These are phyloP conservation scores for Acrocephalus scirpaceus DNA, from an alignment of 2,797 vertebrate species.

Conservation along the genomic window DNA sequence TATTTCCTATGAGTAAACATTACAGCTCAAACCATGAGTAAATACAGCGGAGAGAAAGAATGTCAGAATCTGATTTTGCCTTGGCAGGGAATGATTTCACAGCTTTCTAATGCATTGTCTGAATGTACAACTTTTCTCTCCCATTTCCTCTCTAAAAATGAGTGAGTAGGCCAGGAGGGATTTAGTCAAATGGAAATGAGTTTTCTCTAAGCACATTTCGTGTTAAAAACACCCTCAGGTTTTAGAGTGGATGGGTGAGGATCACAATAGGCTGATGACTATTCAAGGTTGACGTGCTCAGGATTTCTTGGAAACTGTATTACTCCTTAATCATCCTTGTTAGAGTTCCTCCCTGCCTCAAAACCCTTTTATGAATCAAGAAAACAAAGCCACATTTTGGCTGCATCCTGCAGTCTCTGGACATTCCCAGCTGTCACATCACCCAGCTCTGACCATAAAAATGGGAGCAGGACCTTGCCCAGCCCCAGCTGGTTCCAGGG, in stretches of 20 bases:
- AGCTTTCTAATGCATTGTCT: constrained; percentile 23
- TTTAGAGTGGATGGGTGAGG: neutral
- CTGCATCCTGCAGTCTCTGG: neutral
- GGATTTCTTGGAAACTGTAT: neutral
- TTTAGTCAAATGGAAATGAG: neutral
- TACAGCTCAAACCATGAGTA: neutral
- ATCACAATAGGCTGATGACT: neutral
- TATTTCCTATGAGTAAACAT: constrained; percentile 5
- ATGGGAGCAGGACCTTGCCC: neutral
- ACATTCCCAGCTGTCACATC: neutral
- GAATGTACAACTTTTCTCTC: neutral
- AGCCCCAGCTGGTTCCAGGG: neutral
- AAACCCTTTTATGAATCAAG: neutral
- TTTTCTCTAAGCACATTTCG: neutral
- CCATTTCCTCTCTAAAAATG: neutral
- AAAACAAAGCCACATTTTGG: neutral
- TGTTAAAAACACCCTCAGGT: neutral
- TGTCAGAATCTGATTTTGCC: neutral
- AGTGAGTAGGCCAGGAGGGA: neutral
- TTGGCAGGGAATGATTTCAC: constrained; percentile 36
- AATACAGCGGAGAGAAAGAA: neutral
- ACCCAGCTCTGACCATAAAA: neutral
- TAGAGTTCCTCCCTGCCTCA: neutral
- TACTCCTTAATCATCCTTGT: neutral
- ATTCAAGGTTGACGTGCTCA: neutral